Base-by-base conservation (phyloP, 2,113 vertebrate species). In the Thinocorus orbignyianus region DNA sequence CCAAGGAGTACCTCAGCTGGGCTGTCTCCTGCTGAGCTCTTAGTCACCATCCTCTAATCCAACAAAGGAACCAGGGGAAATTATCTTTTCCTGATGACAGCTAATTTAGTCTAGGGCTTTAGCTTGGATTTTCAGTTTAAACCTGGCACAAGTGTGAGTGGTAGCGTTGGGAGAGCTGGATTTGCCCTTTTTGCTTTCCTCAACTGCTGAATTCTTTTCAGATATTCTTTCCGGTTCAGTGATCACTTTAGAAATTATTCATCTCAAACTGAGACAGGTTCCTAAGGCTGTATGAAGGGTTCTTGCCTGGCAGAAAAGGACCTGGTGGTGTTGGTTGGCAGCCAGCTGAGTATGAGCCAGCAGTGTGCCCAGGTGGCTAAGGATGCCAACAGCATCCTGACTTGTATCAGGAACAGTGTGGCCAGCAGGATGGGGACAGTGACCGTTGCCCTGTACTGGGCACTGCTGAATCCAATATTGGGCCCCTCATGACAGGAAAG, bases 121-220 rank as follows among this genome's bases (percentile, higher is more conserved):
- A 48, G 10, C 68, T 89, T 51, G 20, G 20, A 37, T 52, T 52
- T 70, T 74, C 30, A 41, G 57, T 42, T 12, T 44, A 76, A 81
- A 70, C 3, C 14, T 61, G 15, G 46, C 35, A 72, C n/a, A 65
- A 37, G 35, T 0, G 0, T 11, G 13, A 55, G 11, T 35, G 1
- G 6, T 13, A 64, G 24, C 1, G 1, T 3, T 64, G 74, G 33
- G 49, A 69, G 33, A 64, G 37, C 33, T 81, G 37, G 48, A 52
- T 69, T 80, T 74, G 41, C 11, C 49, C 35, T 76, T 70, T 15
- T 15, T 52, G 37, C 20, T 74, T 57, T 44, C 30, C 10, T 76
- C 42, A 80, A 9, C 9, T 39, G 6, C 42, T 73, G 68, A 69
- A 25, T 35, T 48, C 54, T 54, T 61, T 54, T 42, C 46, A 48